Percentiles rank a stretch among this genome's conserved stretches.
Evolutionary conservation across 2,113 vertebrate species (phyloP).

Genomic region (Synodontis membranacea): DNA sequence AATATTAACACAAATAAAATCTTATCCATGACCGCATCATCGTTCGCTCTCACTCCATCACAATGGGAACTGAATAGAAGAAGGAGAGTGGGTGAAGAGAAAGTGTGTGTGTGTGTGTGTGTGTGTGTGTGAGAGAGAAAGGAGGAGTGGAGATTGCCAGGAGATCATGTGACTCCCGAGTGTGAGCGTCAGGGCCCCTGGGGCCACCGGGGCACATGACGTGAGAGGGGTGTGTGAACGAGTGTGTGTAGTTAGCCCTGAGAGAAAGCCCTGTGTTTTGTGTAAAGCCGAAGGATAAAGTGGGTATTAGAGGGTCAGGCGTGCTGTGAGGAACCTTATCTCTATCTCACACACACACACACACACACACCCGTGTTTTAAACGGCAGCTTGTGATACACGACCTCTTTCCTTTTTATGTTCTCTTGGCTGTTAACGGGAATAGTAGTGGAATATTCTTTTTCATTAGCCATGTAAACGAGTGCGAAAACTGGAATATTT

Average conservation of each 20-base stretch:
- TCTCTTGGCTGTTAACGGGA: no score
- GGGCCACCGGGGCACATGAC: constrained; percentile 32
- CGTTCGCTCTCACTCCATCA: not conserved
- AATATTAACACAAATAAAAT: no score
- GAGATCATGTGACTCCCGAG: constrained; percentile 32
- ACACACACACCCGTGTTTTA: constrained; percentile 16
- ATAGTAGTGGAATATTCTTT: no score
- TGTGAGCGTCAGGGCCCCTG: not conserved
- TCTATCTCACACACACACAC: constrained; percentile 7
- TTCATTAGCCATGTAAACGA: no score
- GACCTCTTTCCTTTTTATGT: no score
- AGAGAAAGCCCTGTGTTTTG: constrained; percentile 16
- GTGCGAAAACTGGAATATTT: no score
- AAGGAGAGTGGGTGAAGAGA: not conserved
- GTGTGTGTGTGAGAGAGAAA: not conserved
- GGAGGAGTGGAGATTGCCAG: constrained; percentile 5
- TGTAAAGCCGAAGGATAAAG: constrained; percentile 9
- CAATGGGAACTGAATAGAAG: not conserved
- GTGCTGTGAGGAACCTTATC: not conserved
- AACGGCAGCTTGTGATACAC: no score
- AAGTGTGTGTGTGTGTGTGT: not conserved
- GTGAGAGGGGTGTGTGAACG: not conserved
- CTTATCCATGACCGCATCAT: not conserved
- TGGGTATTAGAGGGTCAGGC: not conserved
- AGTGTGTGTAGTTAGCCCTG: constrained; percentile 8